Base-by-base conservation (phyloP, 2,797 vertebrate species). In the Urophycis tenuis region DNA sequence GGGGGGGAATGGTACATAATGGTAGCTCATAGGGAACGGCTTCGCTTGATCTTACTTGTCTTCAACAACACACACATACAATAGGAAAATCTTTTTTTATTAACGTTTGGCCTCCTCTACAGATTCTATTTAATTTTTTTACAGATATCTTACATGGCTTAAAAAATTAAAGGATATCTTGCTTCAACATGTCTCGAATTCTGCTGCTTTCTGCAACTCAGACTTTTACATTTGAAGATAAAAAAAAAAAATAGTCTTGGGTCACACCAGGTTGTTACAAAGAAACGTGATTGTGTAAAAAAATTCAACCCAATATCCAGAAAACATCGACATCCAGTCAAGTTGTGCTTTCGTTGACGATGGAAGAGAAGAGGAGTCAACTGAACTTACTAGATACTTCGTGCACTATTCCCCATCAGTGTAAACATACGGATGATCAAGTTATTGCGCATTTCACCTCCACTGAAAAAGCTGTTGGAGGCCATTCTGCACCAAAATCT, bases 131-230 rank as follows among this genome's bases (percentile, higher is more conserved):
- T 8, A 17, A 17, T 45, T 8, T 60, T 60, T 60, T 60, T 60
- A n/a, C 49, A 87, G 83, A 81, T 84, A 85, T 83, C 86, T 85
- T 86, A 88, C 86, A 86, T 34, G 74, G 82, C 86, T 86, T 92
- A 90, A 83, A 91, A 90, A 91, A 87, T 82, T 22, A 64, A 79
- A 73, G 84, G 36, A 76, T 81, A 34, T 80, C 22, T 34, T 79
- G 78, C 77, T 84, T 82, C 71, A 81, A 81, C 83, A 81, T 89
- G 87, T 41, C 35, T 87, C 84, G 88, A 87, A 87, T 86, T 79
- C 73, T 79, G 80, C 83, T 75, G 81, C 71, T 81, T 33, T 34
- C 30, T 80, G 79, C 75, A 35, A 78, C 75, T 74, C 36, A 74
- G 76, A 82, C 25, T 31, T 70, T 31, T 70, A 31, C 30, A 14